A percentile compares a stretch with the other conserved stretches of the same genome.
Conservation (phyloP, 1,140 invertebrate genomes). For the Charaxes varanes region DNA sequence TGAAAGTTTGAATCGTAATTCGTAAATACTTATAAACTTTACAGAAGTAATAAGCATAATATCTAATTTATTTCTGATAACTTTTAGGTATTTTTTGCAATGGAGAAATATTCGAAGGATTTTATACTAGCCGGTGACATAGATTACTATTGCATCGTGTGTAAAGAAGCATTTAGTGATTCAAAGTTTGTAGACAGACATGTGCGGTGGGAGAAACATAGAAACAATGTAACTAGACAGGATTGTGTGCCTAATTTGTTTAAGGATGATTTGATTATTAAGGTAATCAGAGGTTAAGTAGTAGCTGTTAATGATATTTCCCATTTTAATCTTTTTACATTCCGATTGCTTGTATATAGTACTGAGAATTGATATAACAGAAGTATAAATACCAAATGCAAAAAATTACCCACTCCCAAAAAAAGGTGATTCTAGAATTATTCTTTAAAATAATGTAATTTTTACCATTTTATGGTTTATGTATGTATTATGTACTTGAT, state of each 20-base stretch:
- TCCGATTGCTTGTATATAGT: no score
- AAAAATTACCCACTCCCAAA: no score
- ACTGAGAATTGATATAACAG: no score
- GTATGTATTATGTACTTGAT: no score
- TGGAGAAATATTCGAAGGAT: constrained; percentile 42
- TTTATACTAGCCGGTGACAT: constrained; percentile 44
- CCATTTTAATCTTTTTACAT: no score
- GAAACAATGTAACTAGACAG: constrained; percentile 27
- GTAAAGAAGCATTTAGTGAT: constrained; percentile 29
- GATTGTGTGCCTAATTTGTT: constrained; percentile 26
- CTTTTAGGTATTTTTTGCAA: not conserved
- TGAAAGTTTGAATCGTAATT: no score
- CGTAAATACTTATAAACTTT: not conserved
- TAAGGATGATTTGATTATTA: constrained; percentile 37
- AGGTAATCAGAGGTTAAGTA: no score
- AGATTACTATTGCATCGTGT: constrained; percentile 38
- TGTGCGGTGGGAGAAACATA: constrained; percentile 42
- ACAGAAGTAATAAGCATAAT: not conserved
- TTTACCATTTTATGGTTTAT: no score
- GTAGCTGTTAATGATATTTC: no score
- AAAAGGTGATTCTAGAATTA: no score
- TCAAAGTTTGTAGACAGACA: constrained; percentile 38
- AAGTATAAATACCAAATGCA: no score
- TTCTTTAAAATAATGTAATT: no score
- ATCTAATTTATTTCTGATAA: not conserved